These are phyloP conservation scores for Abrostola tripartita DNA, from an alignment of 2,888 invertebrate genomes.

Conservation along the genomic window DNA sequence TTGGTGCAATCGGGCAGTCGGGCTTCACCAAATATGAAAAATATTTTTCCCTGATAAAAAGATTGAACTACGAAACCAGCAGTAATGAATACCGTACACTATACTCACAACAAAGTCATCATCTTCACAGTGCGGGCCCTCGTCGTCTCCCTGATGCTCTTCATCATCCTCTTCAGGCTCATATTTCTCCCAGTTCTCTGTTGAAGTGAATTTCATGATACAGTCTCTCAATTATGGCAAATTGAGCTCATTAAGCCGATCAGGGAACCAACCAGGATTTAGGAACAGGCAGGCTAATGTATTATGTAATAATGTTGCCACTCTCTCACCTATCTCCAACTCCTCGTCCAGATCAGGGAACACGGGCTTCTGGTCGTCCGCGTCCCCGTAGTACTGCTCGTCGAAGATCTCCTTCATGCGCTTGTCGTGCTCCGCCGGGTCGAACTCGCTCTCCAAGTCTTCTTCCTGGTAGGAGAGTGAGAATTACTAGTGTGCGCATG, in stretches of 20 bases:
- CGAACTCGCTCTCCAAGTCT: slow-evolving; percentile 96
- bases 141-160: slow-evolving; percentile 35
- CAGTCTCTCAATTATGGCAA: no score
- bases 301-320: no score
- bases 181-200: slow-evolving; percentile 92
- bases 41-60: no score
- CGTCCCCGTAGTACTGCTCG: slow-evolving; percentile 94
- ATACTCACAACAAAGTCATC: slow-evolving; percentile 92
- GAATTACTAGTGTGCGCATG: not conserved
- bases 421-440: slow-evolving; percentile 95
- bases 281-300: not conserved
- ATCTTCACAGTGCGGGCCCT: slow-evolving; percentile 92
- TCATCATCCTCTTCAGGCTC: slow-evolving; percentile 75
- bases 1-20: no score
- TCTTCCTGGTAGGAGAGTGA: slow-evolving; percentile 84
- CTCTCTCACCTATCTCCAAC: slow-evolving; percentile 86
- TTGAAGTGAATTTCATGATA: slow-evolving; percentile 52
- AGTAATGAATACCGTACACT: no score
- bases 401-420: slow-evolving; percentile 96
- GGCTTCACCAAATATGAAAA: no score
- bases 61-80: no score
- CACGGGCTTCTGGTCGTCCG: slow-evolving; percentile 93
- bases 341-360: slow-evolving; percentile 95
- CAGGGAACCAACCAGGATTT: not conserved
- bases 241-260: not conserved